Conservation (phyloP, 1,140 invertebrate genomes). For the Papilio xuthus region DNA sequence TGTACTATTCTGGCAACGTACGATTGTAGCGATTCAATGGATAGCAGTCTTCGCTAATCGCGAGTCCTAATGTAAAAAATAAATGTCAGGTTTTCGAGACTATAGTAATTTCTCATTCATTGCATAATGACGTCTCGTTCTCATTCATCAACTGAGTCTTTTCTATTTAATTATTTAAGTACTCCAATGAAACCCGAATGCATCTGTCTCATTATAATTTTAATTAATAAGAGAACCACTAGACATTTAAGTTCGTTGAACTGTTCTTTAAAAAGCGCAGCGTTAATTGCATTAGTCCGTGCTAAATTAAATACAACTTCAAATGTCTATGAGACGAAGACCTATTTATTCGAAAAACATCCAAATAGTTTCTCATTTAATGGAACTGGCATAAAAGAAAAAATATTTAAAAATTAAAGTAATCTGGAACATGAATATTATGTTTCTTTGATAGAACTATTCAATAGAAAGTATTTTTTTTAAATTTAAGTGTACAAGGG, state of each 20-base stretch:
- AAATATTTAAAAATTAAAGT: background rate
- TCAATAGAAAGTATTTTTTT: too few relatives aligned
- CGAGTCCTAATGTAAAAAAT: background rate
- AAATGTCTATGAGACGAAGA: background rate
- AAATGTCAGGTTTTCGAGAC: background rate
- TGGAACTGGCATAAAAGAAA: too few relatives aligned
- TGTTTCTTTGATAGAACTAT: too few relatives aligned
- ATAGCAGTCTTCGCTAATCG: too few relatives aligned
- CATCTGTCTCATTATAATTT: constrained; percentile 7
- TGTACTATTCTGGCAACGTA: too few relatives aligned
- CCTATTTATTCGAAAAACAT: background rate
- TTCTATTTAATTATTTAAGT: constrained; percentile 14
- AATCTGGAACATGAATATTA: background rate
- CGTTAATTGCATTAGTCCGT: constrained; percentile 12
- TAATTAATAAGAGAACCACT: constrained; percentile 7
- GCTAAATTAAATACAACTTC: constrained; percentile 6
- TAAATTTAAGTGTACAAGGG: too few relatives aligned
- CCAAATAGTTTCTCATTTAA: too few relatives aligned
- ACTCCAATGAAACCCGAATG: constrained; percentile 3
- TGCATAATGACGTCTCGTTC: background rate
- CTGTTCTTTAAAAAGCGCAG: constrained; percentile 1
- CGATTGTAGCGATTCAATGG: too few relatives aligned
- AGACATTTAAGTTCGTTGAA: constrained; percentile 10
- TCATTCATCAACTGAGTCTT: background rate
- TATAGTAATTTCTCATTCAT: constrained; percentile 3